phyloP scores from a whole-genome alignment of 1,140 invertebrate genomes.

The Cydia pomonella region DNA sequence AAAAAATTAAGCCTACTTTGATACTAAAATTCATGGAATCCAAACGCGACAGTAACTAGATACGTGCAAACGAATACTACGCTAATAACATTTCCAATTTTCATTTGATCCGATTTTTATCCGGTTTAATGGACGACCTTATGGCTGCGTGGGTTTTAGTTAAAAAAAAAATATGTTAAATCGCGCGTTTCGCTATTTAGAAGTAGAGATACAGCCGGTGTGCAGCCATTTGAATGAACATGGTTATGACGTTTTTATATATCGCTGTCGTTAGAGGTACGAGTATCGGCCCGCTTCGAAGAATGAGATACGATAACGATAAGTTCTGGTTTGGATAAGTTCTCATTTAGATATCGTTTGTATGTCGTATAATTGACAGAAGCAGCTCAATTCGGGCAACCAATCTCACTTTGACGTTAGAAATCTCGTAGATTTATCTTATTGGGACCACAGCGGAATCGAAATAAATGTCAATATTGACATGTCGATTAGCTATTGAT shows the following conservation, averaged over 20 bases:
- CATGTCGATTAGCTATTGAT: too few species aligned
- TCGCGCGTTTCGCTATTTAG: neutral
- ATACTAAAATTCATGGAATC: neutral
- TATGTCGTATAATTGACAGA: too few species aligned
- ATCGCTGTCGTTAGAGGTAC: neutral
- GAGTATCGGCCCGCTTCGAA: too few species aligned
- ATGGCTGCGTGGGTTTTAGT: slow-evolving; percentile 15
- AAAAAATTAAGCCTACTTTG: too few species aligned
- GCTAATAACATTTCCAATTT: slow-evolving; percentile 17
- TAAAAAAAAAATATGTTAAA: neutral
- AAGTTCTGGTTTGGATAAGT: too few species aligned
- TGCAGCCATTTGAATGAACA: neutral
- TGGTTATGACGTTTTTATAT: neutral
- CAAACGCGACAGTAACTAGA: neutral
- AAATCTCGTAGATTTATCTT: too few species aligned
- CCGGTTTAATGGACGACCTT: slow-evolving; percentile 19
- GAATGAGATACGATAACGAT: too few species aligned
- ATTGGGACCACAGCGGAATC: too few species aligned
- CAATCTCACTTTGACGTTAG: too few species aligned
- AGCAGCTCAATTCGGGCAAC: too few species aligned
- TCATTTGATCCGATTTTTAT: slow-evolving; percentile 22
- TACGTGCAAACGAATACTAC: slow-evolving; percentile 6
- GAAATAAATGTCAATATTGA: too few species aligned
- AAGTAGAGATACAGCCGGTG: neutral
- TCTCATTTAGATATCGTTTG: too few species aligned